phyloP scores from a whole-genome alignment of 1,140 invertebrate genomes.

The Trachymyrmex cornetzi region DNA sequence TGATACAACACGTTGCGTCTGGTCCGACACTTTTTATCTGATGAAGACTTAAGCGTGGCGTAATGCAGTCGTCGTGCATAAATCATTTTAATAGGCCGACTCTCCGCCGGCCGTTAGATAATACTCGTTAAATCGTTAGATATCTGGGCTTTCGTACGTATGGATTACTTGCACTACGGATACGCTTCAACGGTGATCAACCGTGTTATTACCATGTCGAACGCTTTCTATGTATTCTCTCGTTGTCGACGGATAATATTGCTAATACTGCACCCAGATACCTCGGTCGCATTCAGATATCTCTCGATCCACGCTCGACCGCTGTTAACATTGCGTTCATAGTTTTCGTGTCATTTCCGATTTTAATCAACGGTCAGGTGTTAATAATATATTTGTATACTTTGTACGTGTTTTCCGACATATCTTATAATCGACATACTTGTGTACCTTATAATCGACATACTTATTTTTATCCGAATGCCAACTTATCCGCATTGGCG shows the following conservation, averaged over 20 bases:
- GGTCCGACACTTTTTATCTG: constrained; percentile 54
- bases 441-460: background rate
- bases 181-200: constrained; percentile 43
- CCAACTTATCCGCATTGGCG: background rate
- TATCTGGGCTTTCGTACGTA: constrained; percentile 45
- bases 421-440: background rate
- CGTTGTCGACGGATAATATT: constrained; percentile 12
- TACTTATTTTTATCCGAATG: constrained; percentile 22
- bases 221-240: constrained; percentile 12
- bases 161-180: constrained; percentile 17
- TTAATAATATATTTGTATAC: constrained; percentile 40
- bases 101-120: constrained; percentile 54
- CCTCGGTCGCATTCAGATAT: background rate
- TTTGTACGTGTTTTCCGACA: background rate
- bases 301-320: background rate
- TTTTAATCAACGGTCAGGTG: constrained; percentile 17
- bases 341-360: constrained; percentile 36
- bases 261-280: constrained; percentile 24
- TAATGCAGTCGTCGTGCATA: constrained; percentile 55
- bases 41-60: constrained; percentile 51
- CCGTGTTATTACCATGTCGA: constrained; percentile 50
- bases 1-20: constrained; percentile 40
- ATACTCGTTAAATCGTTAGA: constrained; percentile 55
- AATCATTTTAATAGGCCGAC: constrained; percentile 65
- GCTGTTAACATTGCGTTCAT: constrained; percentile 10